phyloP scores from a whole-genome alignment of 2,888 invertebrate species.

The Atethmia centrago region DNA sequence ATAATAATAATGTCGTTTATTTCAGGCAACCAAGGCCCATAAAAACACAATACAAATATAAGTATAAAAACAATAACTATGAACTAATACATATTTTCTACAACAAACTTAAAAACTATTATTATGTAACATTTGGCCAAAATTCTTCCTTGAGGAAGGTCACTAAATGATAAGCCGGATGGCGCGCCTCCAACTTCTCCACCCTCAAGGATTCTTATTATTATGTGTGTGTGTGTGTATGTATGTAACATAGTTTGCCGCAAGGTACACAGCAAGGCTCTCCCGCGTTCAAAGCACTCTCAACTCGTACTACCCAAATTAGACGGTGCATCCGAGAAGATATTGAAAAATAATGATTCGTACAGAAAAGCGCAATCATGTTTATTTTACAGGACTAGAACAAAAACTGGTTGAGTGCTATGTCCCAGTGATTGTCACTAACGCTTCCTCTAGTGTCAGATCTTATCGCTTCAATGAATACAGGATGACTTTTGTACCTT shows the following conservation, averaged over 20 bases:
- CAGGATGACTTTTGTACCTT: background rate
- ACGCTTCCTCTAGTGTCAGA: background rate
- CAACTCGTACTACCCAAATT: background rate
- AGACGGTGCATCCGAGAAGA: background rate
- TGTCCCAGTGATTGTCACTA: background rate
- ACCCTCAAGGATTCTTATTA: too few species aligned
- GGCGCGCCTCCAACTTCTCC: too few species aligned
- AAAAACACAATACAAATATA: too few species aligned
- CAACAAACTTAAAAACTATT: too few species aligned
- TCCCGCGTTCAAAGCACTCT: conserved; percentile 3
- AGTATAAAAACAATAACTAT: too few species aligned
- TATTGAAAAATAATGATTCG: background rate
- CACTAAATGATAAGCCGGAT: too few species aligned
- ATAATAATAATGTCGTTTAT: too few species aligned
- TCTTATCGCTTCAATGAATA: background rate
- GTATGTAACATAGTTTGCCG: conserved; percentile 1
- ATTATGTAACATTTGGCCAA: too few species aligned
- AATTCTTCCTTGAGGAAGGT: background rate
- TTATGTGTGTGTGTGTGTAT: background rate
- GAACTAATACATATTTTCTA: too few species aligned
- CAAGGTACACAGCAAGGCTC: background rate
- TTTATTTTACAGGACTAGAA: background rate
- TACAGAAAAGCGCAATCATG: background rate
- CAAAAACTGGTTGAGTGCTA: background rate
- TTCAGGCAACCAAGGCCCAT: too few species aligned